phyloP scores from a whole-genome alignment of 2,888 invertebrate species.

The Blastobasis lacticolella region DNA sequence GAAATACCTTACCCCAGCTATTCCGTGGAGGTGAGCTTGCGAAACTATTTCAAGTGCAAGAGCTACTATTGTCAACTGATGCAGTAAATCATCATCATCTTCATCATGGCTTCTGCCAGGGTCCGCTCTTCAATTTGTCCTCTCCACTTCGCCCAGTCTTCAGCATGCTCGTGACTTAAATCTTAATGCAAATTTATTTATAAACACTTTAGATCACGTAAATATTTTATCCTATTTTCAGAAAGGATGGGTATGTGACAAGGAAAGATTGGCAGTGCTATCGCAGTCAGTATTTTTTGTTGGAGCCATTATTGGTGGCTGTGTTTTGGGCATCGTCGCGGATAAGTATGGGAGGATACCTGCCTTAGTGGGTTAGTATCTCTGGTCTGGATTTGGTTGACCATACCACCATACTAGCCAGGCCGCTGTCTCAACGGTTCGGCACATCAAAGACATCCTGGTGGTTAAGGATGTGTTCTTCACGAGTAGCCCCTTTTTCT shows the following conservation, averaged over 20 bases:
- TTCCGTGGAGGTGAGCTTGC: neutral
- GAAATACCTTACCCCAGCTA: neutral
- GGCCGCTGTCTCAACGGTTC: neutral
- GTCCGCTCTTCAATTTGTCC: no score
- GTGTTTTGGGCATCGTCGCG: slow-evolving; percentile 83
- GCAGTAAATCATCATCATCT: neutral
- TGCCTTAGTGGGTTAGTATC: slow-evolving; percentile 34
- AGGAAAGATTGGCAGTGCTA: neutral
- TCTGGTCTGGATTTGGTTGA: neutral
- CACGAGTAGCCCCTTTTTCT: neutral
- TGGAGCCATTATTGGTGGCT: slow-evolving; percentile 82
- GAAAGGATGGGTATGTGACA: neutral
- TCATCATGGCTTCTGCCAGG: no score
- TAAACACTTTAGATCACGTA: no score
- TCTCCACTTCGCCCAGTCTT: no score
- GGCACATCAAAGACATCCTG: neutral
- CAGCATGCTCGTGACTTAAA: neutral
- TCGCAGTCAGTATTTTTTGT: slow-evolving; percentile 79
- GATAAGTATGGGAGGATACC: slow-evolving; percentile 82
- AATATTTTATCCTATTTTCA: neutral
- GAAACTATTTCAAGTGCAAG: neutral
- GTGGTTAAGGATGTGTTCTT: neutral
- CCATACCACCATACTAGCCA: neutral
- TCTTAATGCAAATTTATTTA: neutral
- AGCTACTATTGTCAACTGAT: neutral